Evolutionary conservation across 2,888 invertebrate genomes (phyloP).

Genomic region (Digitonthophagus gazella): DNA sequence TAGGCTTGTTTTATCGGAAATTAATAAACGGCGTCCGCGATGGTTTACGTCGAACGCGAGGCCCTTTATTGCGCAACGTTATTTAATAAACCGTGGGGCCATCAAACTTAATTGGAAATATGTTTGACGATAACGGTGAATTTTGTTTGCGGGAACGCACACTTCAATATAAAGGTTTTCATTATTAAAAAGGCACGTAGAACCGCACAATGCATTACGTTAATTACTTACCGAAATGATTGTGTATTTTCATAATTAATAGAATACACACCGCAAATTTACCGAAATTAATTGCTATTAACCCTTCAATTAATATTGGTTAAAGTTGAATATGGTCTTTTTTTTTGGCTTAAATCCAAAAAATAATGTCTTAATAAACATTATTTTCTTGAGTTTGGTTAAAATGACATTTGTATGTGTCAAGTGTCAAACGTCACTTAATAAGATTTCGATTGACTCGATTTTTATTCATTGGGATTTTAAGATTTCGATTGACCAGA

Average conservation of each 20-base stretch:
- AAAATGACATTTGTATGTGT: too few species aligned
- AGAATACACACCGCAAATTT: background rate
- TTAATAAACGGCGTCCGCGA: background rate
- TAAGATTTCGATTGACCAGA: too few species aligned
- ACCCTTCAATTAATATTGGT: too few species aligned
- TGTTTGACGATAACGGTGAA: background rate
- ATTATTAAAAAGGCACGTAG: background rate
- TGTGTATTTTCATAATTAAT: background rate
- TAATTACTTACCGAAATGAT: background rate
- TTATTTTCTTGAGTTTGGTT: too few species aligned
- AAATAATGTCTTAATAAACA: too few species aligned
- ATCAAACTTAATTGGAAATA: background rate
- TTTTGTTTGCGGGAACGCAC: background rate
- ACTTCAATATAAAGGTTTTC: background rate
- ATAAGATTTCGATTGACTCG: too few species aligned
- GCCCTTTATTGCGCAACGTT: background rate
- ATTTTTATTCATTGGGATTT: too few species aligned
- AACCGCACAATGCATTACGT: background rate
- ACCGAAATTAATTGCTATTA: too few species aligned
- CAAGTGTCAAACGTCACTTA: too few species aligned
- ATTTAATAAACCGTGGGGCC: background rate
- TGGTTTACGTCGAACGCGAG: background rate
- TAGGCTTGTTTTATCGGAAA: background rate
- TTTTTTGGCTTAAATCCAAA: too few species aligned
- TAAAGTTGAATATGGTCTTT: too few species aligned